Evolutionary conservation across 2,888 invertebrate genomes (phyloP).

Genomic region (Morpho achilles): DNA sequence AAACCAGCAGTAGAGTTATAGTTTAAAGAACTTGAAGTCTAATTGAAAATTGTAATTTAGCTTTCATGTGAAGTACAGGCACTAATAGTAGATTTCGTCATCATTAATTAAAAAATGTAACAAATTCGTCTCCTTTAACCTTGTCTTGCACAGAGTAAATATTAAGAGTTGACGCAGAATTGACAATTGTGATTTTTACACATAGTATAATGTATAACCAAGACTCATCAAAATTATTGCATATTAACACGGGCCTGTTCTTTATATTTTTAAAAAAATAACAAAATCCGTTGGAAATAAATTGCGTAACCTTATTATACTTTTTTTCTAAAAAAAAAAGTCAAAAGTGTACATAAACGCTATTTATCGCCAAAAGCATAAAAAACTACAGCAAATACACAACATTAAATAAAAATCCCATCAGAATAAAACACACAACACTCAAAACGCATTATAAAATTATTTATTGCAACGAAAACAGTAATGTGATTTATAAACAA

Average conservation of each 20-base stretch:
- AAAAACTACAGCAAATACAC: constrained; percentile 25
- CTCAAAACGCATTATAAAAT: constrained; percentile 29
- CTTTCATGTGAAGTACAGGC: too few relatives aligned
- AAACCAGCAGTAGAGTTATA: too few relatives aligned
- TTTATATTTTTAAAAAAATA: constrained; percentile 7
- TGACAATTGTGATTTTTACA: too few relatives aligned
- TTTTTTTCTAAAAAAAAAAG: not conserved
- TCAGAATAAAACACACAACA: constrained; percentile 36
- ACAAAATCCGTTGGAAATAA: constrained; percentile 10
- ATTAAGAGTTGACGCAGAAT: too few relatives aligned
- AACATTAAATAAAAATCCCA: constrained; percentile 35
- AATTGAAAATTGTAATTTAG: too few relatives aligned
- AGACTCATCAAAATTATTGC: too few relatives aligned
- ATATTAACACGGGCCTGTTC: not conserved
- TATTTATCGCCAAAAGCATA: constrained; percentile 13
- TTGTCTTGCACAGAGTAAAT: too few relatives aligned
- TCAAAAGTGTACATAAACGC: constrained; percentile 3
- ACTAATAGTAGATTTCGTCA: too few relatives aligned
- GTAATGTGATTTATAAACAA: not conserved
- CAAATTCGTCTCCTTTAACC: too few relatives aligned
- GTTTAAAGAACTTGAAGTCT: too few relatives aligned
- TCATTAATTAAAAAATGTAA: too few relatives aligned
- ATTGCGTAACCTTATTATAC: not conserved
- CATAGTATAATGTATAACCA: too few relatives aligned
- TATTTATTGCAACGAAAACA: constrained; percentile 19